Percentiles rank a stretch among this genome's conserved stretches.
These are phyloP conservation scores for Petrolisthes cinctipes DNA, from an alignment of 2,888 invertebrate species.

Conservation along the genomic window DNA sequence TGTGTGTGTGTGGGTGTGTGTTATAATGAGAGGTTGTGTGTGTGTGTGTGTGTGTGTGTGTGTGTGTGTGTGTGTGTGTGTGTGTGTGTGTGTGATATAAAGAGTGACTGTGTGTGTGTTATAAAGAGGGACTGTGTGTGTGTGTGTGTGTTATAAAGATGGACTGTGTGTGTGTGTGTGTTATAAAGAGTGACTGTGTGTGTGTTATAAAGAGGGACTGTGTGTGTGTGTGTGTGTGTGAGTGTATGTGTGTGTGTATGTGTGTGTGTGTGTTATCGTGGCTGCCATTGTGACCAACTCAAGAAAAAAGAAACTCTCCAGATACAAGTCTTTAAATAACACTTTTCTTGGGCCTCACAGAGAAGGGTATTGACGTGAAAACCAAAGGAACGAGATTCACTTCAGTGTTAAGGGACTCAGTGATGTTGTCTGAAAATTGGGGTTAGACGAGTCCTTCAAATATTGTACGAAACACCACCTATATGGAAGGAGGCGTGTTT, in stretches of 20 bases:
- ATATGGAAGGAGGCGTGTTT: too few species aligned
- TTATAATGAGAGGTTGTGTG: too few species aligned
- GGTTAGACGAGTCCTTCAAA: too few species aligned
- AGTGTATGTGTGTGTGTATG: conserved; percentile 25
- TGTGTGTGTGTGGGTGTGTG: background rate
- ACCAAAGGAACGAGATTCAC: conserved; percentile 17
- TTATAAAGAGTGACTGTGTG: background rate
- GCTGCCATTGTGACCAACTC: too few species aligned
- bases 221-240: conserved; percentile 38
- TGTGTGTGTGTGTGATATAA: too few species aligned
- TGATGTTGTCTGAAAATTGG: too few species aligned
- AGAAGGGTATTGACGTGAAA: conserved; percentile 28
- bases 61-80: background rate
- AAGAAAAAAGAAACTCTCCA: background rate
- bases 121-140: too few species aligned
- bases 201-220: background rate
- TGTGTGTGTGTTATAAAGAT: too few species aligned
- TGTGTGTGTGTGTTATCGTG: background rate
- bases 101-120: too few species aligned
- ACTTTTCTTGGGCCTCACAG: conserved; percentile 8
- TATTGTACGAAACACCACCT: too few species aligned
- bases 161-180: too few species aligned
- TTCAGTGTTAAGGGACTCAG: background rate
- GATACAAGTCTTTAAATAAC: background rate
- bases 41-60: background rate